Evolutionary conservation across 1,140 invertebrate genomes (phyloP).

Genomic region (Neodiprion pinetum): DNA sequence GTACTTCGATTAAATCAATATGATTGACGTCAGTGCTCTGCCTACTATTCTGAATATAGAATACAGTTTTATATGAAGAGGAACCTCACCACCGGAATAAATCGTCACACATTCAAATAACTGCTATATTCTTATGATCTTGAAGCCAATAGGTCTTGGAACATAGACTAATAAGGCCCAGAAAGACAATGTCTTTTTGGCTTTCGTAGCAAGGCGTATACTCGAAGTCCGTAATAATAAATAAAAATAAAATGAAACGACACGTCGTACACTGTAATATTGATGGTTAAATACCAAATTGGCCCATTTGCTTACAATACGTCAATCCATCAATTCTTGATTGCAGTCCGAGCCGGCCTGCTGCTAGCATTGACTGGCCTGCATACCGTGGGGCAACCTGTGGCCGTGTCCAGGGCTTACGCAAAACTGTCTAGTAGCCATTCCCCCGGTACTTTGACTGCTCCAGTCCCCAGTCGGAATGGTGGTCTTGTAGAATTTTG

Average conservation of each 20-base stretch:
- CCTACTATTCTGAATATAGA: too few species aligned
- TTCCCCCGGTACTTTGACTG: conserved; percentile 60
- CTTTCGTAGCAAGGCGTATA: neutral
- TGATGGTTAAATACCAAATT: neutral
- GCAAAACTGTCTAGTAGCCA: conserved; percentile 52
- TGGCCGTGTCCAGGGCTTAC: conserved; percentile 48
- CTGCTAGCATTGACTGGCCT: conserved; percentile 48
- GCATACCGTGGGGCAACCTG: conserved; percentile 48
- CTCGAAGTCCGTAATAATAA: neutral
- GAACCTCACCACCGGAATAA: too few species aligned
- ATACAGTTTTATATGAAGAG: too few species aligned
- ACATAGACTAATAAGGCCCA: too few species aligned
- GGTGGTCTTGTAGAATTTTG: conserved; percentile 84
- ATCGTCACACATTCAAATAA: too few species aligned
- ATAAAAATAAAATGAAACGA: too few species aligned
- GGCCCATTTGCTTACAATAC: neutral
- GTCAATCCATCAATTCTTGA: conserved; percentile 1
- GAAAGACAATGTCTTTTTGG: too few species aligned
- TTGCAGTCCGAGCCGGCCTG: conserved; percentile 5
- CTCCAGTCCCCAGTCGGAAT: conserved; percentile 90
- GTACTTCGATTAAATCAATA: too few species aligned
- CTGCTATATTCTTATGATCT: too few species aligned
- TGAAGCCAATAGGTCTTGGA: too few species aligned
- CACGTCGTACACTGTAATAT: neutral
- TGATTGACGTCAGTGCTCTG: too few species aligned